A percentile compares a stretch with the other conserved stretches of the same genome.
These are phyloP conservation scores for Chloroclysta siterata DNA, from an alignment of 2,888 invertebrate species.

Conservation along the genomic window DNA sequence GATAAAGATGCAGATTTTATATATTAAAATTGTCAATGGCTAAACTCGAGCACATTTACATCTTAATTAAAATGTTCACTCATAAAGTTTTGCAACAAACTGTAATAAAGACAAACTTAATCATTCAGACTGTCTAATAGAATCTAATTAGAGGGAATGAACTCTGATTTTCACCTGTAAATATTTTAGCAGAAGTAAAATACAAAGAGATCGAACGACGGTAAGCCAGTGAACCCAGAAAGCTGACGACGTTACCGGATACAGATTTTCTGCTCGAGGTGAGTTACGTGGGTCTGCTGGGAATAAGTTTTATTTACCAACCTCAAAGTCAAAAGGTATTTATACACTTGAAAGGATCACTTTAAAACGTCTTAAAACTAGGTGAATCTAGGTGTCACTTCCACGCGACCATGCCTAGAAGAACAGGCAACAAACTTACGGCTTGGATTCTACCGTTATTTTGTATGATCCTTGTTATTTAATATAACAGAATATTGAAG, in stretches of 20 bases:
- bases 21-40: not conserved
- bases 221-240: not conserved
- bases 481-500: no score
- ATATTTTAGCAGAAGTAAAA: not conserved
- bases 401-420: no score
- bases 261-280: slow-evolving; percentile 3
- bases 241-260: not conserved
- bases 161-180: not conserved
- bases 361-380: no score
- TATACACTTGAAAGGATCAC: no score
- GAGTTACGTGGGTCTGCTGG: not conserved
- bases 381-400: no score
- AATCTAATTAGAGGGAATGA: not conserved
- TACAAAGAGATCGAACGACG: not conserved
- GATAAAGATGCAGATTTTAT: not conserved
- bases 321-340: not conserved
- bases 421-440: no score
- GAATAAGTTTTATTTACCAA: not conserved
- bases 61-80: not conserved
- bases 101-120: not conserved
- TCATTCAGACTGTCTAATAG: not conserved
- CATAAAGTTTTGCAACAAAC: not conserved
- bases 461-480: no score
- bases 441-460: no score
- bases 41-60: not conserved